A percentile compares a stretch with the other conserved stretches of the same genome.
Evolutionary conservation across 2,888 invertebrate genomes (phyloP).

Genomic region (Chydorus sphaericus): DNA sequence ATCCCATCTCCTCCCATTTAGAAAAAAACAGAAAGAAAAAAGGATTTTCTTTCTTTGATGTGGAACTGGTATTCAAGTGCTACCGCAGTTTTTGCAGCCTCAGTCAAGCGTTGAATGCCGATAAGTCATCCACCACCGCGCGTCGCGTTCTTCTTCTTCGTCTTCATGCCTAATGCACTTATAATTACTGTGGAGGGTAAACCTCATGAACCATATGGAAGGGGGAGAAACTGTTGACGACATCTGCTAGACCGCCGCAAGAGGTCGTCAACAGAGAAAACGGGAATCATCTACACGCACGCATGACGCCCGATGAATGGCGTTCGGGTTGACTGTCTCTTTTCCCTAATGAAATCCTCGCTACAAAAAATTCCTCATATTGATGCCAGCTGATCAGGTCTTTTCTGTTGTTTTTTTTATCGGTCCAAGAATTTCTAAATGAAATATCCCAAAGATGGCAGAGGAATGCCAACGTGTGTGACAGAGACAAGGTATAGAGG

Average conservation of each 20-base stretch:
- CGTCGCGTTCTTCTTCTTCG: not conserved
- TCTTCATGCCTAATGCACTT: not conserved
- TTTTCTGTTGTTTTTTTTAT: not conserved
- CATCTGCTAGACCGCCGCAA: not conserved
- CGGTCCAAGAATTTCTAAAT: not conserved
- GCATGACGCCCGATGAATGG: constrained; percentile 5
- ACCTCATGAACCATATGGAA: not conserved
- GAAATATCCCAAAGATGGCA: not conserved
- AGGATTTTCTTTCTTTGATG: not conserved
- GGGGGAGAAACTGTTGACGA: not conserved
- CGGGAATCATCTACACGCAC: not conserved
- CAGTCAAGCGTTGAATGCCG: constrained; percentile 3
- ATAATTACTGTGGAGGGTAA: constrained; percentile 3
- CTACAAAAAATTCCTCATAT: not conserved
- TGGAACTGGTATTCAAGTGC: no score
- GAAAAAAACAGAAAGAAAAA: not conserved
- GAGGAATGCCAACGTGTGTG: not conserved
- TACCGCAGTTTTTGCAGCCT: not conserved
- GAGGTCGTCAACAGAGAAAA: not conserved
- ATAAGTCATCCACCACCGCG: constrained; percentile 1
- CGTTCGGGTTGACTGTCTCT: constrained; percentile 1
- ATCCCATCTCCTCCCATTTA: not conserved
- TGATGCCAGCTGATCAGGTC: not conserved
- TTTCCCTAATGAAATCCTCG: not conserved
- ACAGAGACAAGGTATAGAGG: constrained; percentile 6